Evolutionary conservation across 2,113 vertebrate genomes (phyloP).

Genomic region (Orthochromis malagaraziensis): DNA sequence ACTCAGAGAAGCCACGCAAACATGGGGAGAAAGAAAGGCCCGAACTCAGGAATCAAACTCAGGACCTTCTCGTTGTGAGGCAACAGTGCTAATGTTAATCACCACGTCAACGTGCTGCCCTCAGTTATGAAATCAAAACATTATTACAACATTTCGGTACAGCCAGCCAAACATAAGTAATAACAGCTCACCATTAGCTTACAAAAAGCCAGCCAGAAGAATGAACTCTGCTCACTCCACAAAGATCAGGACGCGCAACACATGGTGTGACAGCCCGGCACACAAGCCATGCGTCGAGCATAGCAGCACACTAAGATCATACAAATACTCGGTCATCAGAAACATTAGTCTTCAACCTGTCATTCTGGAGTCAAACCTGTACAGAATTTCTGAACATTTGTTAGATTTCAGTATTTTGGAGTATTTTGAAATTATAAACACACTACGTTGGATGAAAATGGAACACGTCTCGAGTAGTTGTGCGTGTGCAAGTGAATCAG

Average conservation of each 20-base stretch:
- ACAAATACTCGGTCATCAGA: neutral
- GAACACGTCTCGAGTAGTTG: neutral
- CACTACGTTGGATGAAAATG: neutral
- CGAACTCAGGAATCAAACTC: rapidly evolving
- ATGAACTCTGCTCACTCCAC: neutral
- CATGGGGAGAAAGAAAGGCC: neutral
- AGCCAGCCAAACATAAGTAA: neutral
- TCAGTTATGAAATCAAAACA: neutral
- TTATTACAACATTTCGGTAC: rapidly evolving
- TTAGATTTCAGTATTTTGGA: neutral
- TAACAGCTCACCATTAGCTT: neutral
- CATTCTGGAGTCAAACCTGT: neutral
- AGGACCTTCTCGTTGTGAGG: neutral
- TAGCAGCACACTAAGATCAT: rapidly evolving
- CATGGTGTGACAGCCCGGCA: neutral
- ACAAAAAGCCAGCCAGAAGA: neutral
- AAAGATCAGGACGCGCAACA: neutral
- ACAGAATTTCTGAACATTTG: rapidly evolving
- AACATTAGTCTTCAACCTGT: rapidly evolving
- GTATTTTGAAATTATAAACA: neutral
- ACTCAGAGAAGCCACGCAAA: neutral
- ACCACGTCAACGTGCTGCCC: neutral
- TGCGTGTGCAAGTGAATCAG: neutral
- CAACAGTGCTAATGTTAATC: neutral
- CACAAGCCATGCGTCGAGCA: neutral